Evolutionary conservation across 2,113 vertebrate species (phyloP).

Genomic region (Sceloporus tristichus): DNA sequence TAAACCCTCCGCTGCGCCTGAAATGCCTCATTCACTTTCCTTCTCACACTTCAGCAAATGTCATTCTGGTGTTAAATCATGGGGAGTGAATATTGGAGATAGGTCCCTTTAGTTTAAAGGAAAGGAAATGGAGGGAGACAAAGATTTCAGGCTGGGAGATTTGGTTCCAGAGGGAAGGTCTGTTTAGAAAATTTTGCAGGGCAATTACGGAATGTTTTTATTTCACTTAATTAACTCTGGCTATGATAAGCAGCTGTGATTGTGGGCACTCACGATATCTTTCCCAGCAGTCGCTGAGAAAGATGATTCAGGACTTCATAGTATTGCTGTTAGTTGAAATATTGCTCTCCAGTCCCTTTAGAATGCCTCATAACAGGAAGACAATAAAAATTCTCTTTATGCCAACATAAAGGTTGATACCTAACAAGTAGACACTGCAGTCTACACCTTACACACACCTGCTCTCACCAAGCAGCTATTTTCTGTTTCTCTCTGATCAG

Average conservation of each 20-base stretch:
- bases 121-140: neutral
- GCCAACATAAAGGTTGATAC: constrained; percentile 22
- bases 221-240: constrained; percentile 23
- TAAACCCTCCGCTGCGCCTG: neutral
- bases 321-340: neutral
- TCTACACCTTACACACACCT: neutral
- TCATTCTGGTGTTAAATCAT: constrained; percentile 16
- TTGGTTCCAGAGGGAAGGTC: neutral
- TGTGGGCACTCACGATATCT: neutral
- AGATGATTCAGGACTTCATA: constrained; percentile 9
- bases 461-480: neutral
- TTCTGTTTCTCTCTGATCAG: constrained; percentile 1
- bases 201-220: neutral
- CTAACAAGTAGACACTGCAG: neutral
- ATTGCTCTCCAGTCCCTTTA: neutral
- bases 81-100: neutral
- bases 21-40: neutral
- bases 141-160: neutral
- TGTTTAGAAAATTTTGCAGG: neutral
- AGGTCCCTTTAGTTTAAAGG: constrained; percentile 9
- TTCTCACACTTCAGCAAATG: constrained; percentile 5
- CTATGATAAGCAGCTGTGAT: constrained; percentile 19
- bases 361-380: neutral
- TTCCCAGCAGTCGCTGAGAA: constrained; percentile 17
- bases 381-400: neutral